phyloP scores from a whole-genome alignment of 2,113 vertebrate species.

The Natator depressus region DNA sequence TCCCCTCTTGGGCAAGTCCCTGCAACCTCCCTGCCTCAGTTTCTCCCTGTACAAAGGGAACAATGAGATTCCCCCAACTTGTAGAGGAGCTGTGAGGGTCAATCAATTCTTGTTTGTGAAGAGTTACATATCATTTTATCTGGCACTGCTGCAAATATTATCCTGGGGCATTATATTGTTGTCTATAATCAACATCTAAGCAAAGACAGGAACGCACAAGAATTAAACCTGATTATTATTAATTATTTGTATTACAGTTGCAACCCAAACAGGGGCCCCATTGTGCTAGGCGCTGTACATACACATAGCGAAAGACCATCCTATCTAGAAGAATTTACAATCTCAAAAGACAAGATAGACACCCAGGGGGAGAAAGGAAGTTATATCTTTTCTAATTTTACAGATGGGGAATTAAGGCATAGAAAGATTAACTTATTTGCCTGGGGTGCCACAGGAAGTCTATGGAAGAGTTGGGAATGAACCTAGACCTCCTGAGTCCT shows the following conservation, averaged over 20 bases:
- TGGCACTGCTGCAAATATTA: background rate
- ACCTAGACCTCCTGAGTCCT: background rate
- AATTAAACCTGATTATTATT: background rate
- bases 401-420: background rate
- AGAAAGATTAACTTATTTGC: background rate
- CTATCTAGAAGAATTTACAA: background rate
- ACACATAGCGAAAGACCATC: background rate
- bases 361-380: background rate
- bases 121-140: background rate
- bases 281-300: rapidly evolving
- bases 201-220: background rate
- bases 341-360: background rate
- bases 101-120: background rate
- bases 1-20: background rate
- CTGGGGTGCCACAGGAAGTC: background rate
- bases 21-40: background rate
- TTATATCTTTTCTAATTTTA: background rate
- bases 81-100: background rate
- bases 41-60: background rate
- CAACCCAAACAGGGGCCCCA: background rate
- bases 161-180: background rate
- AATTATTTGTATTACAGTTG: background rate
- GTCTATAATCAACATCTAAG: background rate
- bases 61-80: background rate
- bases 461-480: background rate